phyloP scores from a whole-genome alignment of 1,140 invertebrate genomes.

The Homarus americanus region DNA sequence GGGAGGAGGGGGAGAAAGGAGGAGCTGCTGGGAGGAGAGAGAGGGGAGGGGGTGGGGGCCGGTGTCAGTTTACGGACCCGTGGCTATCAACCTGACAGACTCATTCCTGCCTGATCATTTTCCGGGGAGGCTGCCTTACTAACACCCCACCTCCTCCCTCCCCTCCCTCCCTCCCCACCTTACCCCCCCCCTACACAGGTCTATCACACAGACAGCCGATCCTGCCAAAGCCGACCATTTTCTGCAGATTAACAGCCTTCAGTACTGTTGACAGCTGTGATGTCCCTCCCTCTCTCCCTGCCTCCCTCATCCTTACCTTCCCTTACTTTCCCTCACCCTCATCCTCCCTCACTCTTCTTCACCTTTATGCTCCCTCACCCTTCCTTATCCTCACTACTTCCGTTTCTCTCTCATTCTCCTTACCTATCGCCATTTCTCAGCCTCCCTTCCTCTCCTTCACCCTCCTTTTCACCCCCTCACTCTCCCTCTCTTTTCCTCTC shows the following conservation, averaged over 20 bases:
- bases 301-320: neutral
- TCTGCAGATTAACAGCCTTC: constrained; percentile 30
- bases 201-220: neutral
- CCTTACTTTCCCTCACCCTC: neutral
- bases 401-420: neutral
- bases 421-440: neutral
- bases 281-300: neutral
- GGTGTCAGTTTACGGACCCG: too few species aligned
- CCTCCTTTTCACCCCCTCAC: neutral
- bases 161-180: neutral
- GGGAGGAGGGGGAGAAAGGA: too few species aligned
- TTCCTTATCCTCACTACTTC: too few species aligned
- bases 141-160: neutral
- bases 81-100: constrained; percentile 4
- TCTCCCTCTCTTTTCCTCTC: neutral
- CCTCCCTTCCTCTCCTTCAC: neutral
- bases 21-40: too few species aligned
- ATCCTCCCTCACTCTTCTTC: neutral
- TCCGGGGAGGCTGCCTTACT: neutral
- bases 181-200: neutral
- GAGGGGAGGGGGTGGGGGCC: too few species aligned
- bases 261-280: neutral
- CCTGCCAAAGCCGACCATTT: constrained; percentile 39
- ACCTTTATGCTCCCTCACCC: neutral
- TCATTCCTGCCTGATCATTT: constrained; percentile 18